These are phyloP conservation scores for Dynastes hyllus DNA, from an alignment of 2,888 invertebrate genomes.

Conservation along the genomic window DNA sequence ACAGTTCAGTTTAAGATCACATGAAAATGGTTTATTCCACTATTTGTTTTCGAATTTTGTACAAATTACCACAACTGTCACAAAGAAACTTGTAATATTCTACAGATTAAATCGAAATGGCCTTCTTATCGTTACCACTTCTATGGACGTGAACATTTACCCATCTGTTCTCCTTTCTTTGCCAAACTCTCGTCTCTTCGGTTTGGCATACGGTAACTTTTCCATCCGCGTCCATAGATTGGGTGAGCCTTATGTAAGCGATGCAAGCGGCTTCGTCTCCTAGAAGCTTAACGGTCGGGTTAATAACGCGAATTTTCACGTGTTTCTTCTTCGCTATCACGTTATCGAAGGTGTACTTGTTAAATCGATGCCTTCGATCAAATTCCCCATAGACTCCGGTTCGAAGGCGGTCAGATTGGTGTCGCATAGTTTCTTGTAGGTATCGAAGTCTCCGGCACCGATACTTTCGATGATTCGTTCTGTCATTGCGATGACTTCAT, in stretches of 20 bases:
- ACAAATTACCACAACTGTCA: no score
- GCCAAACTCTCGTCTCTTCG: constrained; percentile 45
- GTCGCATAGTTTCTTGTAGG: constrained; percentile 46
- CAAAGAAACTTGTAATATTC: not conserved
- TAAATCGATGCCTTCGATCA: constrained; percentile 50
- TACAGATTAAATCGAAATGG: constrained; percentile 3
- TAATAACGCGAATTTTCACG: constrained; percentile 43
- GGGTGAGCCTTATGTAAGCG: constrained; percentile 41
- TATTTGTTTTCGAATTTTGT: no score
- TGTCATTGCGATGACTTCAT: constrained; percentile 44
- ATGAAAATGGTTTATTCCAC: no score
- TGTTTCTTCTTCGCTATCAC: constrained; percentile 23
- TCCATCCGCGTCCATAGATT: constrained; percentile 39
- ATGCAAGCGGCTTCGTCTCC: constrained; percentile 44
- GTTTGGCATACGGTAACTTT: constrained; percentile 33
- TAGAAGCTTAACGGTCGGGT: constrained; percentile 40
- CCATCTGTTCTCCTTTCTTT: constrained; percentile 51
- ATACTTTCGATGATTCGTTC: constrained; percentile 48
- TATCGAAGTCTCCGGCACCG: constrained; percentile 40
- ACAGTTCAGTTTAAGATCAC: no score
- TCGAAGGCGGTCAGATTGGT: constrained; percentile 45
- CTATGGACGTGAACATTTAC: constrained; percentile 42
- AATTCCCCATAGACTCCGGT: constrained; percentile 48
- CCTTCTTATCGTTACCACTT: constrained; percentile 35
- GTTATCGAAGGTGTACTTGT: constrained; percentile 46